Percentiles rank a stretch among this genome's conserved stretches.
phyloP scores from a whole-genome alignment of 2,797 vertebrate genomes.

The Mormyrus proboscirostris region DNA sequence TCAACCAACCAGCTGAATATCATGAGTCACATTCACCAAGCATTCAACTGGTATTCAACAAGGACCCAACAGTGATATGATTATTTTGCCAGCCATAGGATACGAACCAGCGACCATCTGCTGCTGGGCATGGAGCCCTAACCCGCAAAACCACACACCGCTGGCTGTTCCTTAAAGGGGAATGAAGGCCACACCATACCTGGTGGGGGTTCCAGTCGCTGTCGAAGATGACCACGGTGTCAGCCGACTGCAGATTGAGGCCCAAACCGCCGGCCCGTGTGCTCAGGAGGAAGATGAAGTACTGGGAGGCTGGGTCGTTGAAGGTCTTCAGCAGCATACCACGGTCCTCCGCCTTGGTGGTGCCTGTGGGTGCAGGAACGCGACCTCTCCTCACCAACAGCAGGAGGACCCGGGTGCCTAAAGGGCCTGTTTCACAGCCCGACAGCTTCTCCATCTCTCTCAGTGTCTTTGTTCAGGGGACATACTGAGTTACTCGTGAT shows the following conservation, averaged over 20 bases:
- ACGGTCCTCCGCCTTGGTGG: conserved; percentile 87
- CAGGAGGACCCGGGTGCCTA: background rate
- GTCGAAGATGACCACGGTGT: conserved; percentile 93
- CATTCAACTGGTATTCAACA: background rate
- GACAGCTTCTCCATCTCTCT: background rate
- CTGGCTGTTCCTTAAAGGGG: background rate
- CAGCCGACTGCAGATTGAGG: conserved; percentile 86
- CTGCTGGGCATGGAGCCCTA: background rate
- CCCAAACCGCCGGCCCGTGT: conserved; percentile 86
- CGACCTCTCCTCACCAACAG: background rate
- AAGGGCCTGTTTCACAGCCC: background rate
- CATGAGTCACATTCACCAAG: background rate
- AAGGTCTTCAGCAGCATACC: conserved; percentile 90
- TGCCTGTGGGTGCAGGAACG: conserved; percentile 58
- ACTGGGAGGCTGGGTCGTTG: conserved; percentile 81
- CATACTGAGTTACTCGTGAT: background rate
- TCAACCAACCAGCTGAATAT: background rate
- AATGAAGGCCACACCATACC: conserved; percentile 47
- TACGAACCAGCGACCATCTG: background rate
- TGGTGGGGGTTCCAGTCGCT: conserved; percentile 97
- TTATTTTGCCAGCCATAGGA: background rate
- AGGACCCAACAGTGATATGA: background rate
- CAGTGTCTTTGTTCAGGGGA: background rate
- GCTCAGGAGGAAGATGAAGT: conserved; percentile 90
- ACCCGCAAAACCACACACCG: background rate